These are phyloP conservation scores for Philhelius pedissequus DNA, from an alignment of 2,888 invertebrate species.

Conservation along the genomic window DNA sequence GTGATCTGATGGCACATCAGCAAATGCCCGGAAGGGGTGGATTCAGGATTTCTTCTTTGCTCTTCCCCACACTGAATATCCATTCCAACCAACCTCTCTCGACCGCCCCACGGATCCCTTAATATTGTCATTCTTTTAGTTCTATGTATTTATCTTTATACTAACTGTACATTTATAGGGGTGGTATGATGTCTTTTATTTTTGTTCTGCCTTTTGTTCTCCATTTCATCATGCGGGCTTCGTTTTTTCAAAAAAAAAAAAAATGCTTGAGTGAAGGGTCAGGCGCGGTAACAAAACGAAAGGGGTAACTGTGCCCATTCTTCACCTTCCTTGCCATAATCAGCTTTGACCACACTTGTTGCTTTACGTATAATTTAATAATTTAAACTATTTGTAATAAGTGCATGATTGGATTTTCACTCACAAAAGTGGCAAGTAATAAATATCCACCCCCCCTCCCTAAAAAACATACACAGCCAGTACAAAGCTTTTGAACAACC, in stretches of 20 bases:
- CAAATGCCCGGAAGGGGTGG: conserved; percentile 67
- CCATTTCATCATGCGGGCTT: conserved; percentile 67
- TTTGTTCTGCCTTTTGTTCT: conserved; percentile 43
- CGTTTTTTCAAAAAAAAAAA: conserved; percentile 47
- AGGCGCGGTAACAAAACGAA: not conserved
- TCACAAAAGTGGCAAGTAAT: too few relatives aligned
- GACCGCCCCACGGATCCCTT: not conserved
- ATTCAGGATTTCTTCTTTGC: conserved; percentile 41
- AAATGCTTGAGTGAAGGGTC: not conserved
- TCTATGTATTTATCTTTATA: conserved; percentile 2
- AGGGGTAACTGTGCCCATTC: not conserved
- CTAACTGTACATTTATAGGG: conserved; percentile 11
- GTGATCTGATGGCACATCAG: conserved; percentile 69
- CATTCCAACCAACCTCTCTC: not conserved
- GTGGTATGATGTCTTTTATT: conserved; percentile 16
- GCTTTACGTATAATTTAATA: too few relatives aligned
- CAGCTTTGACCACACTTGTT: too few relatives aligned
- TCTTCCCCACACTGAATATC: not conserved
- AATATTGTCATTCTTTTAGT: conserved; percentile 5
- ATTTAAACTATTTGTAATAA: too few relatives aligned
- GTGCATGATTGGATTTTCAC: too few relatives aligned
- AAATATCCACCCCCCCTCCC: too few relatives aligned
- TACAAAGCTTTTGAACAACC: too few relatives aligned
- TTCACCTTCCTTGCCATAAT: not conserved
- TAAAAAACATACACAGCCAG: too few relatives aligned